Conservation (phyloP, 2,888 invertebrate species). For the Holacanthella duospinosa region DNA sequence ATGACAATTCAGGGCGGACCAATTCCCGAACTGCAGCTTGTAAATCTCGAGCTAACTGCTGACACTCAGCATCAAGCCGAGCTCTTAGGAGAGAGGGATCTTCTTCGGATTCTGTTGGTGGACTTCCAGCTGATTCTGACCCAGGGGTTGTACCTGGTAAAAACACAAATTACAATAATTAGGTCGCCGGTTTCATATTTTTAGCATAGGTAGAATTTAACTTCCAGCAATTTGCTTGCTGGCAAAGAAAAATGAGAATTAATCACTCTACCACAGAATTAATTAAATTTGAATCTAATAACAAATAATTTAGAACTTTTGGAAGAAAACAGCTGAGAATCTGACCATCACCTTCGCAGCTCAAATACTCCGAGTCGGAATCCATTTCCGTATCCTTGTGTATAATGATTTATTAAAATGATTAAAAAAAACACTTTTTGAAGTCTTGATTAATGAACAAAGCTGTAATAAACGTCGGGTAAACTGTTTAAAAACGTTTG, state of each 20-base stretch:
- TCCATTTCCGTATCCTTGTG: background rate
- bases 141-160: conserved; percentile 35
- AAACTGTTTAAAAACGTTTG: too few relatives aligned
- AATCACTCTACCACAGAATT: too few relatives aligned
- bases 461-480: too few relatives aligned
- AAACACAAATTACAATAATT: conserved; percentile 1
- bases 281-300: too few relatives aligned
- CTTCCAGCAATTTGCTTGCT: too few relatives aligned
- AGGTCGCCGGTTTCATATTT: too few relatives aligned
- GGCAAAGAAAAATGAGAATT: too few relatives aligned
- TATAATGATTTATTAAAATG: background rate
- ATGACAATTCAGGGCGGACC: conserved; percentile 40
- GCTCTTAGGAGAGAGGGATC: conserved; percentile 47
- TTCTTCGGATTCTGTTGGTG: conserved; percentile 34
- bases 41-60: conserved; percentile 45
- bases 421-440: too few relatives aligned
- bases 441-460: too few relatives aligned
- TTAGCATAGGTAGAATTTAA: too few relatives aligned
- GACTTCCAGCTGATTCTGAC: conserved; percentile 21
- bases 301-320: background rate
- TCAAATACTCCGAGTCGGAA: background rate
- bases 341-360: too few relatives aligned
- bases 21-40: conserved; percentile 52
- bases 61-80: conserved; percentile 37
- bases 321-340: too few relatives aligned